Evolutionary conservation across 2,113 vertebrate genomes (phyloP).

Genomic region (Phaetusa simplex): DNA sequence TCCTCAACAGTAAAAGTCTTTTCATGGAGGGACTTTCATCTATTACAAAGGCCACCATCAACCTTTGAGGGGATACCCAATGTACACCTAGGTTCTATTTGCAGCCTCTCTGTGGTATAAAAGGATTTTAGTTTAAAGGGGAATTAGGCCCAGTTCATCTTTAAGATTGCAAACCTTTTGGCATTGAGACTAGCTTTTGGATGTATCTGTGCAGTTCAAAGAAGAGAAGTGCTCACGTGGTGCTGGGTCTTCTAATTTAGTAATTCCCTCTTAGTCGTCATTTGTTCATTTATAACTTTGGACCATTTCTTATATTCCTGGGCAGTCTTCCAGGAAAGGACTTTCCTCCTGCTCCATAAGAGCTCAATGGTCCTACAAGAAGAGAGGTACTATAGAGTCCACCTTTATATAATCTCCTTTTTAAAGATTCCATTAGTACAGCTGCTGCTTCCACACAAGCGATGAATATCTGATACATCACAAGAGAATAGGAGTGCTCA

Average conservation of each 20-base stretch:
- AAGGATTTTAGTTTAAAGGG: background rate
- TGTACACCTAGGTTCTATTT: background rate
- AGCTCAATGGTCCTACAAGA: background rate
- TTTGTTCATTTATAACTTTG: background rate
- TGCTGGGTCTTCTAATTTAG: background rate
- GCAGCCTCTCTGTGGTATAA: background rate
- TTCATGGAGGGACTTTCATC: background rate
- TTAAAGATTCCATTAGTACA: background rate
- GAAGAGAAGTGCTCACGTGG: background rate
- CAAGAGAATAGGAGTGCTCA: background rate
- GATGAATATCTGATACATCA: background rate
- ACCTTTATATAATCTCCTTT: background rate
- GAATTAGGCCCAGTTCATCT: background rate
- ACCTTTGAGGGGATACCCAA: background rate
- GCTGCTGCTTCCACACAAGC: background rate
- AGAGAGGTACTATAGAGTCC: background rate
- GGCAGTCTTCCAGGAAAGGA: background rate
- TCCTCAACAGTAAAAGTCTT: background rate
- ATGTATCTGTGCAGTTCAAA: background rate
- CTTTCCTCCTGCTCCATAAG: background rate
- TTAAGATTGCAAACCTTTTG: background rate
- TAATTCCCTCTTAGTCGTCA: background rate
- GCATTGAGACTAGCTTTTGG: background rate
- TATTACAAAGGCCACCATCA: background rate
- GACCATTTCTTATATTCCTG: background rate